phyloP scores from a whole-genome alignment of 2,888 invertebrate species.

The Teinopalpus imperialis region DNA sequence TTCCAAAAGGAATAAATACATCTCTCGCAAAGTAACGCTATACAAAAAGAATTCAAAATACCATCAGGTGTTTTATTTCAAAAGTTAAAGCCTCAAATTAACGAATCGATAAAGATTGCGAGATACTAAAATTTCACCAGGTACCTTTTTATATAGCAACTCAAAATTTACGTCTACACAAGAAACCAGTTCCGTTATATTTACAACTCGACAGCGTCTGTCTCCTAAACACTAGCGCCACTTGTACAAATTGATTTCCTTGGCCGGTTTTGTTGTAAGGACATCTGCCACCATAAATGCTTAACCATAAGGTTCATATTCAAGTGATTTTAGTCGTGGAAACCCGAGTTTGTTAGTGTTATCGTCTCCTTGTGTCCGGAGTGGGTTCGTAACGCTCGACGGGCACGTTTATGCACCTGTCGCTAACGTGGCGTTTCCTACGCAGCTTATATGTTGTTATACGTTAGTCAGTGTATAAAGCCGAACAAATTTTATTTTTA shows the following conservation, averaged over 20 bases:
- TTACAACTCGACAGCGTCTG: conserved; percentile 7
- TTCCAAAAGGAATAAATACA: no score
- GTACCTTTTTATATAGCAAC: no score
- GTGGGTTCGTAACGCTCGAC: conserved; percentile 44
- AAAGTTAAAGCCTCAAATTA: no score
- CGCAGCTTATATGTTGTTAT: conserved; percentile 18
- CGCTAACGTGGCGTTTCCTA: conserved; percentile 43
- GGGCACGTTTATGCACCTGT: conserved; percentile 67
- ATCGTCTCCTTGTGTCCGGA: conserved; percentile 45
- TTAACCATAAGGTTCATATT: conserved; percentile 30
- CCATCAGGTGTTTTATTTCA: no score
- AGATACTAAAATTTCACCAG: no score
- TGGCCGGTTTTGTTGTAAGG: conserved; percentile 5
- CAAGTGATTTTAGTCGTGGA: conserved; percentile 1
- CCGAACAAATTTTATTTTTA: no score
- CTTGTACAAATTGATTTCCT: conserved; percentile 32
- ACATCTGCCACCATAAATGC: background rate
- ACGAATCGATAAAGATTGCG: no score
- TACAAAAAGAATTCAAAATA: no score
- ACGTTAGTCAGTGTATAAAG: no score
- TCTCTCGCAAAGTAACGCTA: no score
- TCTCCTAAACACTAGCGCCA: conserved; percentile 32
- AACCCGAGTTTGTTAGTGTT: conserved; percentile 35
- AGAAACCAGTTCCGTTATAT: no score
- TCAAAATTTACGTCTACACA: no score